phyloP scores from a whole-genome alignment of 2,797 vertebrate genomes.

The Chloroceryle amazona region DNA sequence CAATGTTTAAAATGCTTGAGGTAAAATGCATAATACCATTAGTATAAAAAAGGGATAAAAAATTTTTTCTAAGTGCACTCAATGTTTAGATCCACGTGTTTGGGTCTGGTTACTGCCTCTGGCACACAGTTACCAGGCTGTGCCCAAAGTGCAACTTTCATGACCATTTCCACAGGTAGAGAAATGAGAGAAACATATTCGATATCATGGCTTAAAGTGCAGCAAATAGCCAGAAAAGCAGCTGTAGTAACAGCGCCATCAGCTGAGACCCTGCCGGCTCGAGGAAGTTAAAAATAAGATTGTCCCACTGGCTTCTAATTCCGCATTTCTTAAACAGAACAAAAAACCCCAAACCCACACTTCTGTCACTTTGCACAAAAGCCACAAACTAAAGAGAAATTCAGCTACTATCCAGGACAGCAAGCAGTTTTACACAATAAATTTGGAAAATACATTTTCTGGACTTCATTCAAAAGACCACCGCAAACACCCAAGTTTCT shows the following conservation, averaged over 20 bases:
- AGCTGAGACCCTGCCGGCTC: constrained; percentile 5
- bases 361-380: neutral
- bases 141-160: neutral
- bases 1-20: constrained; percentile 50
- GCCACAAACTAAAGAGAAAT: neutral
- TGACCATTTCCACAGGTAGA: neutral
- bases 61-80: constrained; percentile 25
- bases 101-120: constrained; percentile 8
- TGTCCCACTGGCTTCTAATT: neutral
- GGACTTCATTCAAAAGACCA: neutral
- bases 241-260: neutral
- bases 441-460: neutral
- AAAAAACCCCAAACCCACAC: neutral
- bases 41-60: constrained; percentile 69
- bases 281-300: constrained; percentile 4
- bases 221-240: constrained; percentile 33
- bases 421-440: neutral
- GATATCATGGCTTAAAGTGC: constrained; percentile 39
- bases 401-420: neutral
- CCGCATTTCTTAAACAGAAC: neutral
- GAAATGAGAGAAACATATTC: constrained; percentile 1
- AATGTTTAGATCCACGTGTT: neutral
- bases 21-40: constrained; percentile 59
- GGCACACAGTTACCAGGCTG: neutral
- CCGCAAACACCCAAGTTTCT: neutral